Percentiles rank a stretch among this genome's conserved stretches.
Conservation (phyloP, 2,113 vertebrate genomes). For the Natator depressus region DNA sequence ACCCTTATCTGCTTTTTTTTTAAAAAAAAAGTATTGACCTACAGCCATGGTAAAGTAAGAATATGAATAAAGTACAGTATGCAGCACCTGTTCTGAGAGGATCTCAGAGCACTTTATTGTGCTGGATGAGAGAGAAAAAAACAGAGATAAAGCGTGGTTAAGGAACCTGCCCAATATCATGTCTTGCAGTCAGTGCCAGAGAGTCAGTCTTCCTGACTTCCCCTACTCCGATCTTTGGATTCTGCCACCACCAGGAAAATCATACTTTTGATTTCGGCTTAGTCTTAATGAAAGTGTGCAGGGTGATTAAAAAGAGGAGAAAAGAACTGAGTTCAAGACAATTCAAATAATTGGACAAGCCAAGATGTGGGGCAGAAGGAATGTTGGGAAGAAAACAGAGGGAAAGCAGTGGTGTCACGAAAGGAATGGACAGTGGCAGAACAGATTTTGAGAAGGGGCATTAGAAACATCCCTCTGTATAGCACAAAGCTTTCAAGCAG, state of each 20-base stretch:
- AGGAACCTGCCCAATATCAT: neutral
- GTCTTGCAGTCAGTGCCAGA: neutral
- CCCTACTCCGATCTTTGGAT: neutral
- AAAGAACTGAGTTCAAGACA: neutral
- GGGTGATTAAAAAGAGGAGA: neutral
- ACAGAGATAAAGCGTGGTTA: neutral
- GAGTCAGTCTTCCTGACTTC: neutral
- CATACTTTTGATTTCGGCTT: neutral
- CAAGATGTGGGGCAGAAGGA: neutral
- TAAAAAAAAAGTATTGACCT: too few species aligned
- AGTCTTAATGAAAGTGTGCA: too few species aligned
- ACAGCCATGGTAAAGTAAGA: neutral
- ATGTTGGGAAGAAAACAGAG: neutral
- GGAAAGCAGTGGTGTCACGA: neutral
- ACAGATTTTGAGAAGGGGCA: neutral
- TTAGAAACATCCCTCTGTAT: neutral
- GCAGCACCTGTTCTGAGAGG: neutral
- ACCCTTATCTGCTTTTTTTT: neutral
- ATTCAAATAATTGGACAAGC: neutral
- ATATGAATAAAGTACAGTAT: neutral
- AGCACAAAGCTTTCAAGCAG: neutral
- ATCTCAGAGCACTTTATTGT: neutral
- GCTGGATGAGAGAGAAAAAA: neutral
- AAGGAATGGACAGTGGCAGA: neutral
- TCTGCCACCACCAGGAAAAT: neutral